Evolutionary conservation across 2,797 vertebrate species (phyloP).

Genomic region (Danio aesculapii): DNA sequence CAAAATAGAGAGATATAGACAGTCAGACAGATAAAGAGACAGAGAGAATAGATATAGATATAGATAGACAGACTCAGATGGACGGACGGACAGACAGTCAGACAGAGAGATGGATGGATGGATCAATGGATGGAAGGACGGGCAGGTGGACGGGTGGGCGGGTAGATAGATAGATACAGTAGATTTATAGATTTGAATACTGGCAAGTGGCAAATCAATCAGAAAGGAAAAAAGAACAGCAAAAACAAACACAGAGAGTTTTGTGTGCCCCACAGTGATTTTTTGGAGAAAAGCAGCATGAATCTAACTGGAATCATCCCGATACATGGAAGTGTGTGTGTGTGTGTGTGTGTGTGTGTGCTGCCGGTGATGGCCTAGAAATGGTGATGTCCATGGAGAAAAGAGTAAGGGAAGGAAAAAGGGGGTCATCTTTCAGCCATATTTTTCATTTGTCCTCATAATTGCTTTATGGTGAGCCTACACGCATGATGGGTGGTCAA

Average conservation of each 20-base stretch:
- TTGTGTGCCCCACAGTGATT: not conserved
- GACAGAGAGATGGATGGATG: too few species aligned
- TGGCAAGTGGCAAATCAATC: not conserved
- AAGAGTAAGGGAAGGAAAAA: slow-evolving; percentile 35
- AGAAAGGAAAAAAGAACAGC: too few species aligned
- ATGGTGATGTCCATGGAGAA: slow-evolving; percentile 18
- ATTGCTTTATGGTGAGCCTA: slow-evolving; percentile 8
- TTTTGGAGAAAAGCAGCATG: not conserved
- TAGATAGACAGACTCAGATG: too few species aligned
- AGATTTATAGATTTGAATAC: not conserved
- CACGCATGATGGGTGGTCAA: not conserved
- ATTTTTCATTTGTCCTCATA: slow-evolving; percentile 36
- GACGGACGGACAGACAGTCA: too few species aligned
- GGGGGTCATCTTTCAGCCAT: slow-evolving; percentile 37
- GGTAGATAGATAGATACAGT: too few species aligned
- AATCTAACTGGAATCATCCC: slow-evolving; percentile 24
- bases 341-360: not conserved
- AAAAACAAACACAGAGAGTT: not conserved
- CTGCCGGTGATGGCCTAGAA: slow-evolving; percentile 40
- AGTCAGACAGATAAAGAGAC: too few species aligned
- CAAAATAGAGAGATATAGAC: too few species aligned
- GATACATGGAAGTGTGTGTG: slow-evolving; percentile 5
- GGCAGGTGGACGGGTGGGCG: too few species aligned
- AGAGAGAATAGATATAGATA: not conserved
- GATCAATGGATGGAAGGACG: too few species aligned